phyloP scores from a whole-genome alignment of 2,113 vertebrate genomes.

The Progne subis region DNA sequence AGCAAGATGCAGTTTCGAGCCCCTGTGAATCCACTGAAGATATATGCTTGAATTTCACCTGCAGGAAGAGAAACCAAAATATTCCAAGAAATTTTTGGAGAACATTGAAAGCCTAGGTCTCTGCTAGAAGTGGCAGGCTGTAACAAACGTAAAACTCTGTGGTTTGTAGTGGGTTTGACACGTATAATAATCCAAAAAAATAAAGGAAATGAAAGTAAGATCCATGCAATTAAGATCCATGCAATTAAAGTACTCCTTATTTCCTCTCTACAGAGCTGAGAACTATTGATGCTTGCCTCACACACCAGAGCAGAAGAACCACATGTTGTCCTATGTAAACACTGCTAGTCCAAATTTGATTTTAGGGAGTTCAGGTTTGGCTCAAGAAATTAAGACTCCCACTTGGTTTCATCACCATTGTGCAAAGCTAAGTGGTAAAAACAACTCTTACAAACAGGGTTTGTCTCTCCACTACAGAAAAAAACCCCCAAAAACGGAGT shows the following conservation, averaged over 20 bases:
- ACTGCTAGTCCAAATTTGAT: background rate
- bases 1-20: background rate
- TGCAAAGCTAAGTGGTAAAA: background rate
- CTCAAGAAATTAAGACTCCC: constrained; percentile 22
- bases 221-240: background rate
- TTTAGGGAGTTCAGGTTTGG: constrained; percentile 14
- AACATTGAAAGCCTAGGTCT: background rate
- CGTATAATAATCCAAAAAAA: background rate
- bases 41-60: background rate
- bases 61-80: background rate
- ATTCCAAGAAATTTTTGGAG: background rate
- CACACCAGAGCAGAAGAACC: constrained; percentile 18
- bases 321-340: constrained; percentile 4
- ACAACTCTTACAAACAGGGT: background rate
- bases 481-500: background rate
- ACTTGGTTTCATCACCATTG: background rate
- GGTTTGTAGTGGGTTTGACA: background rate
- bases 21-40: background rate
- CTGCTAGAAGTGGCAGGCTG: background rate
- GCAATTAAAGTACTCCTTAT: constrained; percentile 13
- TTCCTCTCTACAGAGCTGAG: background rate
- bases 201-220: constrained; percentile 13
- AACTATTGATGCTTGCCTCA: constrained; percentile 4
- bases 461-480: background rate
- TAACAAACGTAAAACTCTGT: background rate